Conservation (phyloP, 2,797 vertebrate species). For the Eulemur albifrons region DNA sequence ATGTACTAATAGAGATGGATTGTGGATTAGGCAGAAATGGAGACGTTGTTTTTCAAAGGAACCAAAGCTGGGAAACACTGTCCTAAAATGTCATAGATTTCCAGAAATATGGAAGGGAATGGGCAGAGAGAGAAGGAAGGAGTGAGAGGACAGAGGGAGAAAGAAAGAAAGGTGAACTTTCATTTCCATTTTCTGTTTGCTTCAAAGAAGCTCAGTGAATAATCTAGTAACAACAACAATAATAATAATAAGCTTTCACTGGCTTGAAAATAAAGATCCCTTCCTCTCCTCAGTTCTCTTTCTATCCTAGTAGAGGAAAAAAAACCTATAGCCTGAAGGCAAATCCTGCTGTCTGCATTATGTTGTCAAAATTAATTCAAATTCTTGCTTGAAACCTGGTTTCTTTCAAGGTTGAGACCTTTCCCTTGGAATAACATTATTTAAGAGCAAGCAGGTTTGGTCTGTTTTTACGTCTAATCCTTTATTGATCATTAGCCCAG, state of each 20-base stretch:
- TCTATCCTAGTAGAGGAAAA: neutral
- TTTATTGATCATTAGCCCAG: neutral
- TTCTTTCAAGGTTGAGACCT: slow-evolving; percentile 9
- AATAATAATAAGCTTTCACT: neutral
- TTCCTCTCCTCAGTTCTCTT: neutral
- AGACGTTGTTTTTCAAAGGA: slow-evolving; percentile 7
- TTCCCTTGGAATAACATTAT: slow-evolving; percentile 42
- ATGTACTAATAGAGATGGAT: neutral
- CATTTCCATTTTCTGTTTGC: neutral
- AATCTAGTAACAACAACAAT: neutral
- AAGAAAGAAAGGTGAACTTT: neutral
- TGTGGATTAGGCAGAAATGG: neutral
- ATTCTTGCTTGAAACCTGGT: slow-evolving; percentile 37
- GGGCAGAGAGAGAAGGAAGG: neutral
- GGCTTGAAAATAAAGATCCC: neutral
- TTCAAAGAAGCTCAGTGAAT: neutral
- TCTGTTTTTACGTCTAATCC: slow-evolving; percentile 44
- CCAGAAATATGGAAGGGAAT: neutral
- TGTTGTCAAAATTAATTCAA: slow-evolving; percentile 60
- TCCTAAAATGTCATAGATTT: neutral
- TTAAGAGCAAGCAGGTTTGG: slow-evolving; percentile 46
- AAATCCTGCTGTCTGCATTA: slow-evolving; percentile 21
- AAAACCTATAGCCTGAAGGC: neutral
- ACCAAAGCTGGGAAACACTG: neutral
- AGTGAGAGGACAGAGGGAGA: neutral